Evolutionary conservation across 2,113 vertebrate species (phyloP).

Genomic region (Chauna torquata): DNA sequence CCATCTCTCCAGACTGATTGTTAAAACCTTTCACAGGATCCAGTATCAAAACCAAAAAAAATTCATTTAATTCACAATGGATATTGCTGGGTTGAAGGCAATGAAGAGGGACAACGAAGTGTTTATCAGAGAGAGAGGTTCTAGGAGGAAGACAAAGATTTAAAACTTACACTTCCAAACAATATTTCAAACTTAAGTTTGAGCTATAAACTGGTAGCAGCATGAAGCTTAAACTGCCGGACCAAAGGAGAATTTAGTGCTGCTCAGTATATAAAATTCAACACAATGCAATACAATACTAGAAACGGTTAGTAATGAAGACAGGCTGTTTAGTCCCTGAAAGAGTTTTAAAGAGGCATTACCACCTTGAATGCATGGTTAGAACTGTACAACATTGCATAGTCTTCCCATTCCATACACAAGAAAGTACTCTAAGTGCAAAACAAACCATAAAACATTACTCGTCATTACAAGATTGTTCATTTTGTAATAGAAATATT

Average conservation of each 20-base stretch:
- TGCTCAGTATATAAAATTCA: not conserved
- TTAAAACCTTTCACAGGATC: not conserved
- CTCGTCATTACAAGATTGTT: not conserved
- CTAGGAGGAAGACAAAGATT: not conserved
- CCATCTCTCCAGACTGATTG: not conserved
- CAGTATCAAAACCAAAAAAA: not conserved
- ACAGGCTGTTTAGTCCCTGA: not conserved
- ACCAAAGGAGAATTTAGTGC: not conserved
- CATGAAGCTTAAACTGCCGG: not conserved
- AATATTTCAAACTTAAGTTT: not conserved
- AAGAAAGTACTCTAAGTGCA: not conserved
- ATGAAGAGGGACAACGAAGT: not conserved
- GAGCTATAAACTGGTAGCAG: not conserved
- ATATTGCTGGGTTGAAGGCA: not conserved
- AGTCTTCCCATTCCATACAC: not conserved
- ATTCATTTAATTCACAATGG: not conserved
- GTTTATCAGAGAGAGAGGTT: not conserved
- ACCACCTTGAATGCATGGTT: not conserved
- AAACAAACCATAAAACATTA: not conserved
- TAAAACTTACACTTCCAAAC: not conserved
- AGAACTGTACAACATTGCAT: not conserved
- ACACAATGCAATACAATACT: fast-evolving
- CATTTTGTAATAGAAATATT: not conserved
- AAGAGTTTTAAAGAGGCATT: not conserved
- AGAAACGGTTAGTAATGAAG: not conserved